phyloP scores from a whole-genome alignment of 2,113 vertebrate genomes.

The Thinocorus orbignyianus region DNA sequence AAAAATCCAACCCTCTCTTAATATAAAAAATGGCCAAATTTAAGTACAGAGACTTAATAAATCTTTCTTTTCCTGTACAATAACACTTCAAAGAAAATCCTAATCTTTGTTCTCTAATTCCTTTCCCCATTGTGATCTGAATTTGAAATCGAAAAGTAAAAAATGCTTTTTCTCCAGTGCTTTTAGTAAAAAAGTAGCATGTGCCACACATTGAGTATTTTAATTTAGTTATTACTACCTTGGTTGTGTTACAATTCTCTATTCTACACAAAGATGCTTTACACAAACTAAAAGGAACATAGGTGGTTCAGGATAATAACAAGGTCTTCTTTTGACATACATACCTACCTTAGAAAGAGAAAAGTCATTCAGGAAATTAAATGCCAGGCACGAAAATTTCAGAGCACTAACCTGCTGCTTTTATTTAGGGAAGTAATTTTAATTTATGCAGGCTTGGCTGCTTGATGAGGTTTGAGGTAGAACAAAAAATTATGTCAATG shows the following conservation, averaged over 20 bases:
- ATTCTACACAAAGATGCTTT: not conserved
- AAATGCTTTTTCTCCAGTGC: not conserved
- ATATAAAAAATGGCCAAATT: not conserved
- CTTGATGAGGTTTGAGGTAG: not conserved
- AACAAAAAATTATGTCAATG: not conserved
- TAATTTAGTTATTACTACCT: not conserved
- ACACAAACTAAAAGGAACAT: not conserved
- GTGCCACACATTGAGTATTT: not conserved
- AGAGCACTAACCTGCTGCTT: not conserved
- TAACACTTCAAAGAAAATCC: not conserved
- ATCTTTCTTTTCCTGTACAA: not conserved
- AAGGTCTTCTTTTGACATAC: not conserved
- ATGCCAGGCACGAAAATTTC: not conserved
- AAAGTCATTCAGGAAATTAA: not conserved
- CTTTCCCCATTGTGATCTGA: not conserved
- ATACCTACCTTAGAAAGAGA: fast-evolving
- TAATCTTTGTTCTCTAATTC: not conserved
- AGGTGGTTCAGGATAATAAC: not conserved
- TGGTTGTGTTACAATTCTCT: not conserved
- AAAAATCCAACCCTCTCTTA: not conserved
- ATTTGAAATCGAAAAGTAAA: not conserved
- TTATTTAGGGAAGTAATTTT: not conserved
- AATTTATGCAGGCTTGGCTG: not conserved
- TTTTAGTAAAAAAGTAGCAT: not conserved
- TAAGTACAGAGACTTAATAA: not conserved